These are phyloP conservation scores for Saccostrea echinata DNA, from an alignment of 1,140 invertebrate species.

Conservation along the genomic window DNA sequence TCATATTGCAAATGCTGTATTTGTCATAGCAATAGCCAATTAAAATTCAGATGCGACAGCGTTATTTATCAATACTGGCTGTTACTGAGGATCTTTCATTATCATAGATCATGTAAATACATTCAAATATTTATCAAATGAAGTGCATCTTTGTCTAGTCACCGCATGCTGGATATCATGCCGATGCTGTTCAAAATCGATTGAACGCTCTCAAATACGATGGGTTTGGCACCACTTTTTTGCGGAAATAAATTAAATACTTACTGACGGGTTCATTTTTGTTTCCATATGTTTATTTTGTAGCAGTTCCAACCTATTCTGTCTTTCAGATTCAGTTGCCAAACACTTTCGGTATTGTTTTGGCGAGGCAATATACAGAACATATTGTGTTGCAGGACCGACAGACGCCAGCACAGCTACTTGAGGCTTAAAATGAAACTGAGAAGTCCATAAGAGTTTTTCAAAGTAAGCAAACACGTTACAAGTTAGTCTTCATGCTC, in stretches of 20 bases:
- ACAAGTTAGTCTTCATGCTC: conserved; percentile 19
- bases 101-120: not conserved
- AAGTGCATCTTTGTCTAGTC: not conserved
- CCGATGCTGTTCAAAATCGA: not conserved
- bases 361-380: conserved; percentile 27
- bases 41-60: too few species aligned
- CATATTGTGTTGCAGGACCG: conserved; percentile 28
- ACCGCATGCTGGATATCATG: not conserved
- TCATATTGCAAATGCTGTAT: too few species aligned
- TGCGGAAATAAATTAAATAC: conserved; percentile 20
- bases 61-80: too few species aligned
- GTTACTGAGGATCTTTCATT: too few species aligned
- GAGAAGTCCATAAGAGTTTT: conserved; percentile 38
- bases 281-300: conserved; percentile 25
- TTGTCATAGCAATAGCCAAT: too few species aligned
- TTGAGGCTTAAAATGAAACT: conserved; percentile 37
- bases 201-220: not conserved
- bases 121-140: not conserved
- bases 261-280: conserved; percentile 15
- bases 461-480: conserved; percentile 37
- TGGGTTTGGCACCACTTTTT: conserved; percentile 25
- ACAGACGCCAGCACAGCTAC: conserved; percentile 13
- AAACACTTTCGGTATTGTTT: conserved; percentile 29
- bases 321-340: conserved; percentile 26
- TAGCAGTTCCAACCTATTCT: conserved; percentile 33